These are phyloP conservation scores for Anodontia alba DNA, from an alignment of 2,888 invertebrate species.

Conservation along the genomic window DNA sequence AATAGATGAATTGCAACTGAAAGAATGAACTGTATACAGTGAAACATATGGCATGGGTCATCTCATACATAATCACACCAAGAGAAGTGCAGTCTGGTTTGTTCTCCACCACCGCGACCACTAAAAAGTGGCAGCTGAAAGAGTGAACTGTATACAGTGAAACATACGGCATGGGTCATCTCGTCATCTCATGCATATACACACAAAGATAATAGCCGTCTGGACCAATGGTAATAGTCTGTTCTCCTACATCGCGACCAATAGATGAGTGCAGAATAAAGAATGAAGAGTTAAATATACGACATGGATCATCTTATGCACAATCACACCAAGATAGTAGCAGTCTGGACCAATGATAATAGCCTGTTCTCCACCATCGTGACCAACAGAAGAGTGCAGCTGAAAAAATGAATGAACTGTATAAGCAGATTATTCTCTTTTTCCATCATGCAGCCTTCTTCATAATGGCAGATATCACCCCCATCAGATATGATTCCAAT, in stretches of 20 bases:
- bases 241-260: conserved; percentile 53
- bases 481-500: no score
- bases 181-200: conserved; percentile 51
- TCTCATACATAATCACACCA: conserved; percentile 55
- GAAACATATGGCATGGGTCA: conserved; percentile 58
- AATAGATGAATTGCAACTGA: conserved; percentile 55
- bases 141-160: no score
- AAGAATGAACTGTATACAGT: no score
- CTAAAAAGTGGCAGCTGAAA: conserved; percentile 52
- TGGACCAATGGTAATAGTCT: conserved; percentile 41
- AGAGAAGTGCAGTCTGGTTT: conserved; percentile 48
- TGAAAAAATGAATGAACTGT: no score
- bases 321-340: conserved; percentile 52
- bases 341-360: conserved; percentile 45
- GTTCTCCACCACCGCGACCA: conserved; percentile 53
- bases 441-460: neutral
- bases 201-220: conserved; percentile 55
- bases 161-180: conserved; percentile 59
- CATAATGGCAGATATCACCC: no score
- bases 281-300: no score
- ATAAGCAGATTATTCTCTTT: no score
- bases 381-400: conserved; percentile 56
- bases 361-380: conserved; percentile 52
- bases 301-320: conserved; percentile 59
- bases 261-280: conserved; percentile 53